Base-by-base conservation (phyloP, 2,797 vertebrate genomes). In the Rallus crepitans region DNA sequence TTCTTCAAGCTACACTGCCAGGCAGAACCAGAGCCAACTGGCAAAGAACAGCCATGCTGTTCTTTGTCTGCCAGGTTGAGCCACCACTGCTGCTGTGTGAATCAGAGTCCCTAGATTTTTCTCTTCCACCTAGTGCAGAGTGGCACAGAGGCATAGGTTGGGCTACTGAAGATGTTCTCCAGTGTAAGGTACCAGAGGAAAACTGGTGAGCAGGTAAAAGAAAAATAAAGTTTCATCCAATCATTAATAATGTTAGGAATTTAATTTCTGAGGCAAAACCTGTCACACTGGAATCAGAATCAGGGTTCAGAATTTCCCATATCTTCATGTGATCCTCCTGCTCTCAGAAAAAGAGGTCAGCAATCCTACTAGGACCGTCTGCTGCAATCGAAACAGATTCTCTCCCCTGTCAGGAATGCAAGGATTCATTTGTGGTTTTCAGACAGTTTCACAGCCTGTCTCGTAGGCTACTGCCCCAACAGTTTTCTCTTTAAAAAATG, bases 261-360 rank as follows among this genome's bases (percentile, higher is more conserved):
- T 70, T 21, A 56, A 14, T 61, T 66, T 66, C 40, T 39, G 30
- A 81, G 57, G 20, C 23, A 45, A 45, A 57, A 31, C 9, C 25
- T 45, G 15, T 68, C 15, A 47, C 59, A 14, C 30, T 72, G 75
- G 50, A 82, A 69, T 82, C 50, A 31, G 82, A 79, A 40, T 40
- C 17, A 31, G 30, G 40, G 17, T 66, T 66, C 63, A 47, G 45
- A 61, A 72, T 63, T 75, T 57, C 27, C 33, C 39, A 28, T 4
- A 3, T 3, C 1, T 64, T 50, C 16, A 28, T 0, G 0, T 5
- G 24, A 19, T 30, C 21, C 12, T 82, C 39, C 68, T 48, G 45
- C 59, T 39, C 60, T 71, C 57, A 52, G 84, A 40, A 48, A 64
- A 61, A 56, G 16, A 31, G 77, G 50, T 48, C n/a, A 55, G 66